Base-by-base conservation (phyloP, 2,113 vertebrate genomes). In the Apteryx mantelli region DNA sequence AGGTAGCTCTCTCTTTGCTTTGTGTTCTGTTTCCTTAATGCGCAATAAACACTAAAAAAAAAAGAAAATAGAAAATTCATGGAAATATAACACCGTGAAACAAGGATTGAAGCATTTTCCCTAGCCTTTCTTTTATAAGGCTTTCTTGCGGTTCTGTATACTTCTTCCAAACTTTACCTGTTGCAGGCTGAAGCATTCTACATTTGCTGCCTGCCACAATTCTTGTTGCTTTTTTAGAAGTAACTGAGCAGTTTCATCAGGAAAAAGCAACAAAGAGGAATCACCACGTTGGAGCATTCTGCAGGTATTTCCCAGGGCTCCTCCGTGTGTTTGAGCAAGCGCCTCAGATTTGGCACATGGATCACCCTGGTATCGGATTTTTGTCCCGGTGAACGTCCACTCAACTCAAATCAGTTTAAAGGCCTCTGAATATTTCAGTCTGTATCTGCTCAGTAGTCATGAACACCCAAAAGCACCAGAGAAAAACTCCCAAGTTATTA, bases 41-140 rank as follows among this genome's bases (percentile, higher is more conserved):
- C 24, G 3, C 10, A 75, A 32, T 6, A 65, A 66, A 65, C 30
- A 42, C 9, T 28, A 53, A 66, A 83, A 69, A 4, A 5, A 6
- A 0, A 36, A 3, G 11, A 2, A 3, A 14, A 38, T 38, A 38
- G 36, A 9, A 25, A 71, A 66, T 3, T 85, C 11, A 4, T 1
- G 1, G 21, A 89, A 89, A 56, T 52, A 19, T 78, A 58, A 70
- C 18, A 36, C 74, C 42, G 7, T 32, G 70, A 82, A 78, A 19
- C 15, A 76, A 78, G 11, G 25, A 48, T 13, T 66, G 44, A 81
- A 58, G 7, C 11, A 15, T 12, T 81, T 83, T 80, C 71, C 32
- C 17, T 40, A 9, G 30, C 13, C 7, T 83, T 95, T 74, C 86
- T 32, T 6, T 6, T 46, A 15, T 42, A 63, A 78, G 19, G 25